phyloP scores from a whole-genome alignment of 2,113 vertebrate genomes.

The Pseudorasbora parva region DNA sequence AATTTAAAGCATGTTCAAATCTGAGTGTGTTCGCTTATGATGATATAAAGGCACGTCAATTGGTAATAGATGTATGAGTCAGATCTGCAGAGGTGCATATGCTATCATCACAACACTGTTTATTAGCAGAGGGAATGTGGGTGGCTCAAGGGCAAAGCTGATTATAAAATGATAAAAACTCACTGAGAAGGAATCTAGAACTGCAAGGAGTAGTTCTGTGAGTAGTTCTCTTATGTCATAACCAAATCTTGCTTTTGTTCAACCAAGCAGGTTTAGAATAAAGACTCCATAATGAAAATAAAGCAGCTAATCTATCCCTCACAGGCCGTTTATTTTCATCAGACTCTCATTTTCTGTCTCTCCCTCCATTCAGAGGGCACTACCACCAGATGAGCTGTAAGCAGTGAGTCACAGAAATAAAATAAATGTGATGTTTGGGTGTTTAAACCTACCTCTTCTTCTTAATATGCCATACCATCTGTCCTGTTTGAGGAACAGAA shows the following conservation, averaged over 20 bases:
- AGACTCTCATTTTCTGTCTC: not conserved
- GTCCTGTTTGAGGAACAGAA: slow-evolving; percentile 38
- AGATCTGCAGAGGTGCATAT: slow-evolving; percentile 42
- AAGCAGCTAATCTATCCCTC: slow-evolving; percentile 10
- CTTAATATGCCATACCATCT: slow-evolving; percentile 1
- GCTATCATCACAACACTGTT: slow-evolving; percentile 37
- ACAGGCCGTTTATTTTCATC: not conserved
- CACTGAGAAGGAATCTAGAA: not conserved
- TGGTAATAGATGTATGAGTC: slow-evolving; percentile 21
- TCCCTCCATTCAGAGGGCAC: not conserved
- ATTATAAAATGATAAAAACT: slow-evolving; percentile 41
- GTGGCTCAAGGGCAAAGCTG: slow-evolving; percentile 43
- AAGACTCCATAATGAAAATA: slow-evolving; percentile 33
- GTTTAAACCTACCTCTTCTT: slow-evolving; percentile 28
- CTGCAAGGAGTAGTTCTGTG: not conserved
- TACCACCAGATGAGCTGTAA: slow-evolving; percentile 5
- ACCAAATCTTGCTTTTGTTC: not conserved
- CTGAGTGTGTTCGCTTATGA: not conserved
- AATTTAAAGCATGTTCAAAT: not conserved
- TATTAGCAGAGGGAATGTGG: slow-evolving; percentile 46
- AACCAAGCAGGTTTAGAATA: slow-evolving; percentile 2
- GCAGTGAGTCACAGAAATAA: slow-evolving; percentile 32
- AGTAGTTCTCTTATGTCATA: no score
- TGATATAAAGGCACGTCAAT: not conserved
- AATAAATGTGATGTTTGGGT: slow-evolving; percentile 36